Conservation (phyloP, 2,797 vertebrate genomes). For the Ptychobarbus kaznakovi region DNA sequence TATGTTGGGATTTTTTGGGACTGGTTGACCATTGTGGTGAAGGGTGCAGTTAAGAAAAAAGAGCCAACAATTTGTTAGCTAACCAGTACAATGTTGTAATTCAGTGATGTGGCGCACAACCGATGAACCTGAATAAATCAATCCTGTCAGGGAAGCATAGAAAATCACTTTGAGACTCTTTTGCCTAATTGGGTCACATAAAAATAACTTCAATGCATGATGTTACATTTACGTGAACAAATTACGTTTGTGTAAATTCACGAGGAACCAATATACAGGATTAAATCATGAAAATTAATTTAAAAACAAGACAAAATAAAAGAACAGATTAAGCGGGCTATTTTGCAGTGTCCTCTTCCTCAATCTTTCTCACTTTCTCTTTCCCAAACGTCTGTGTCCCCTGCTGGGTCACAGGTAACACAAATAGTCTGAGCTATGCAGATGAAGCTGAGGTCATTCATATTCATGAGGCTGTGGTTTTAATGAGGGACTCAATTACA, state of each 20-base stretch:
- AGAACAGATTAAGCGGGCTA: neutral
- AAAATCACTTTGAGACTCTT: neutral
- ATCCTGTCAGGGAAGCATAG: neutral
- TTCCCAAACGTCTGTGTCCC: constrained; percentile 24
- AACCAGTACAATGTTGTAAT: neutral
- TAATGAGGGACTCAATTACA: constrained; percentile 42
- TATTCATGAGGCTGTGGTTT: constrained; percentile 44
- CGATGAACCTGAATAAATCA: neutral
- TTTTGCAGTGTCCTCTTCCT: neutral
- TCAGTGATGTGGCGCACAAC: neutral
- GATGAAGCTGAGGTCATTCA: constrained; percentile 12
- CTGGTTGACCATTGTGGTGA: neutral
- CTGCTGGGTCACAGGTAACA: constrained; percentile 19
- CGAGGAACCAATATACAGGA: neutral
- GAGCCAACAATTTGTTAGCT: neutral
- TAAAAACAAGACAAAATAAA: neutral
- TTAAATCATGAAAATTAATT: constrained; percentile 3
- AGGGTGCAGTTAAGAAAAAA: neutral
- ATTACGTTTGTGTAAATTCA: neutral
- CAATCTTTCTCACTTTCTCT: constrained; percentile 5
- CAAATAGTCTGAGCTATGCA: constrained; percentile 27
- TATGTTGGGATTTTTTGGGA: neutral
- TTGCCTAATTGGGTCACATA: neutral
- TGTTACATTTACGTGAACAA: neutral
- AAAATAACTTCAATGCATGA: neutral